These are phyloP conservation scores for Acrossocheilus fasciatus DNA, from an alignment of 2,797 vertebrate genomes.

Conservation along the genomic window DNA sequence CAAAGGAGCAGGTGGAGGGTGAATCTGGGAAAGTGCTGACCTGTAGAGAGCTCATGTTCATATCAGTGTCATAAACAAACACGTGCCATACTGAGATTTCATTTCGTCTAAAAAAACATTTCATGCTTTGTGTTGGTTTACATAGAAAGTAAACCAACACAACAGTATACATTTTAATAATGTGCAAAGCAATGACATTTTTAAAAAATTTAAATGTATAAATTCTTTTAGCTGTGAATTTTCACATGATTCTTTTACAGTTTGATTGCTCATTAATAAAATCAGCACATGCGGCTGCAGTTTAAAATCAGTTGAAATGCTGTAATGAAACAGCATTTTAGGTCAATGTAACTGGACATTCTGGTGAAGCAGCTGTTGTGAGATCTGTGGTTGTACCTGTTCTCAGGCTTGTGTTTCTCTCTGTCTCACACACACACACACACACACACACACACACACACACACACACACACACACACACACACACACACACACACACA, in stretches of 20 bases:
- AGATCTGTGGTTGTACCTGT: slow-evolving; percentile 14
- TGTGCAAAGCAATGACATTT: too few relatives aligned
- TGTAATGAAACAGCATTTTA: neutral
- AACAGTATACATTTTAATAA: too few relatives aligned
- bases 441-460: slow-evolving; percentile 15
- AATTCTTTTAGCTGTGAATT: too few relatives aligned
- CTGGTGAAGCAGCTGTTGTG: slow-evolving; percentile 5
- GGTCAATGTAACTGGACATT: neutral
- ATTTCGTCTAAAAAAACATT: neutral
- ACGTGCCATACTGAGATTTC: too few relatives aligned
- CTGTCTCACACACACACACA: too few relatives aligned
- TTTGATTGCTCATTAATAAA: neutral
- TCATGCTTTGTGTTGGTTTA: too few relatives aligned
- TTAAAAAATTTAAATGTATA: neutral
- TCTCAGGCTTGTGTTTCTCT: slow-evolving; percentile 29
- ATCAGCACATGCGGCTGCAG: neutral
- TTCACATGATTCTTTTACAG: neutral
- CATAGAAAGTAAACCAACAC: neutral
- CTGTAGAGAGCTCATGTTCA: slow-evolving; percentile 52
- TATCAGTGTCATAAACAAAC: slow-evolving; percentile 56
- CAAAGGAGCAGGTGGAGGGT: neutral
- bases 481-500: slow-evolving; percentile 38
- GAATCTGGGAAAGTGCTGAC: slow-evolving; percentile 59
- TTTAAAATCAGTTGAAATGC: neutral
- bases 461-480: slow-evolving; percentile 32